These are phyloP conservation scores for Pteropus rufus DNA, from an alignment of 2,797 vertebrate species.

Conservation along the genomic window DNA sequence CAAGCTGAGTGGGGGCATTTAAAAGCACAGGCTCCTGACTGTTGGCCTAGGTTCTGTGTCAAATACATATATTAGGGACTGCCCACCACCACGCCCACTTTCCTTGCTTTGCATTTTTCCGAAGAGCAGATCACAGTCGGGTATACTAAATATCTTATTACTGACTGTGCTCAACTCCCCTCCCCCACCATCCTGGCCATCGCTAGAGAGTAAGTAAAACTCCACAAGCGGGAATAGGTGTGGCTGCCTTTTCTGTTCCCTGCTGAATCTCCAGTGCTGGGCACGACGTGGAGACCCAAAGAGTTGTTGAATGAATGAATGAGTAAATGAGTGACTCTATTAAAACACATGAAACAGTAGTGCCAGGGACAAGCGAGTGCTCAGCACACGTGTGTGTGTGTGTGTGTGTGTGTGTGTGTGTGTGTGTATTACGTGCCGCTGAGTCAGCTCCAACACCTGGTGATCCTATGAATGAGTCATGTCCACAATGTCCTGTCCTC, in stretches of 20 bases:
- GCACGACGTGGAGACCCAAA: background rate
- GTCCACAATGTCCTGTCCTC: background rate
- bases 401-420: too few relatives aligned
- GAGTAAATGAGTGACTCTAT: accelerated
- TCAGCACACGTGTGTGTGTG: background rate
- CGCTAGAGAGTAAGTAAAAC: accelerated
- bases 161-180: background rate
- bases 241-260: accelerated
- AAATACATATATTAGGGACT: accelerated
- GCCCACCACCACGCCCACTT: background rate
- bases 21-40: background rate
- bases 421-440: too few relatives aligned
- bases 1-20: accelerated
- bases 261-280: background rate
- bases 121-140: too few relatives aligned
- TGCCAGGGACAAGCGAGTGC: background rate
- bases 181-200: accelerated
- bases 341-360: accelerated
- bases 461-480: background rate
- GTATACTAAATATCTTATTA: accelerated
- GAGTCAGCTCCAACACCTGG: background rate
- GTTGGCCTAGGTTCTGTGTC: background rate
- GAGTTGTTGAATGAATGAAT: background rate
- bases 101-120: background rate
- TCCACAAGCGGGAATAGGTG: accelerated